Base-by-base conservation (phyloP, 2,888 invertebrate genomes). In the Eristalis arbustorum region DNA sequence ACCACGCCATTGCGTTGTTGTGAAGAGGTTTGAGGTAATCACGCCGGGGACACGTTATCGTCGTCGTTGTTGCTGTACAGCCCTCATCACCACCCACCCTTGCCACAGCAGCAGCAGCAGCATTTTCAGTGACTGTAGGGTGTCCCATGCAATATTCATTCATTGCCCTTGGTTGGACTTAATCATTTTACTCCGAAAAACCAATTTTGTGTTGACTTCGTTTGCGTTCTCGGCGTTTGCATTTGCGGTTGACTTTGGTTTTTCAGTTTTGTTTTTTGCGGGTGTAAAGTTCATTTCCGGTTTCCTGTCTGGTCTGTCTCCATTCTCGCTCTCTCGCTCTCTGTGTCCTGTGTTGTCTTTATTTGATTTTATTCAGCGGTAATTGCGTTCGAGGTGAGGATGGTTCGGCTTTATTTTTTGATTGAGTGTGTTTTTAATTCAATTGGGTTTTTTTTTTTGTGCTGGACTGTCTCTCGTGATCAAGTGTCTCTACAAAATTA, bases 141-240 rank as follows among this genome's bases (percentile, higher is more conserved):
- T 14, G 23, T 28, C 13, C 3, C 42, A 49, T 75, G 14, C 42
- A 67, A 67, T 62, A 78, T 71, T 71, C 77, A 78, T 64, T 64
- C 64, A 59, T 63, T 42, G 42, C 6, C 59, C 57, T 64, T 34
- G 69, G 56, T 13, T 14, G 64, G 64, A 71, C 63, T 40, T 57
- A 69, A 67, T 75, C 42, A 67, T 67, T 75, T 67, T 42, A 13
- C n/a, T 37, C 31, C 34, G 3, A 56, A 63, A 73, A 64, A 64
- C 22, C 68, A 77, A 57, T 63, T 63, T 77, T 14, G 63, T 69
- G 63, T 69, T 77, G 68, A 78, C 64, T 71, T 71, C 69, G 69
- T 64, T 71, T 77, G 22, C 69, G 40, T 74, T 74, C 23, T 42
- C n/a, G n/a, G 14, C 42, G 64, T 74, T 14, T 31, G 23, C 56